Base-by-base conservation (phyloP, 64 coral and sea anemone species). In the Stichodactyla helianthus region DNA sequence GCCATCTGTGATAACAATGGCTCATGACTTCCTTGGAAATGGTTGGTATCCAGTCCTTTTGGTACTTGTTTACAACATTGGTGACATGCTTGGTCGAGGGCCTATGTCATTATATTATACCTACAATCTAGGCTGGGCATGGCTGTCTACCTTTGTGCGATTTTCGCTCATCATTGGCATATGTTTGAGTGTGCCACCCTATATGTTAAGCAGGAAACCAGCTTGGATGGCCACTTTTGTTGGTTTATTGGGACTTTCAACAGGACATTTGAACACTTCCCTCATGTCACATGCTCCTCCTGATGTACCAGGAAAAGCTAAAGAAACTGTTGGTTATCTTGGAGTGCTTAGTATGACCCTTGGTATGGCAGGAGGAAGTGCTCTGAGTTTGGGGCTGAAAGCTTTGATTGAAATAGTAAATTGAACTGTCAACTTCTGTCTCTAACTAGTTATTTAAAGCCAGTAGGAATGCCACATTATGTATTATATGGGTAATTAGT, bases 151-250 rank as follows among this genome's bases (percentile, higher is more conserved):
- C 60, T 27, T 96, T 12, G 88, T 93, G 17, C 85, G 94, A 56
- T 96, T 96, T 89, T 89, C 92, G 8, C 77, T 96, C 51, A 84
- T 96, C 4, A 85, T 87, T 55, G 94, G 94, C 55, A 93, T 96
- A 22, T 96, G 88, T 62, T 71, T 96, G 27, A 96, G 94, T 95
- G 94, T 96, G 25, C 94, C 94, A 20, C 94, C 94, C 10, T 92
- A 96, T 2, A 81, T 89, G 80, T 61, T 96, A 17, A 96, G 94
- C 59, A 79, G 59, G 7, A 89, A 83, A 52, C 94, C 94, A 74
- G 91, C 94, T 10, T 96, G 91, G 94, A 96, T 96, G 94, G 94
- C 94, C 60, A 96, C 88, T 4, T 96, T 96, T 90, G 94, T 96
- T 17, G 91, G 89, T 56, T 56, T 96, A 57, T 84, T 96, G 19